phyloP scores from a whole-genome alignment of 2,797 vertebrate species.

The Acanthurus leucopareius region DNA sequence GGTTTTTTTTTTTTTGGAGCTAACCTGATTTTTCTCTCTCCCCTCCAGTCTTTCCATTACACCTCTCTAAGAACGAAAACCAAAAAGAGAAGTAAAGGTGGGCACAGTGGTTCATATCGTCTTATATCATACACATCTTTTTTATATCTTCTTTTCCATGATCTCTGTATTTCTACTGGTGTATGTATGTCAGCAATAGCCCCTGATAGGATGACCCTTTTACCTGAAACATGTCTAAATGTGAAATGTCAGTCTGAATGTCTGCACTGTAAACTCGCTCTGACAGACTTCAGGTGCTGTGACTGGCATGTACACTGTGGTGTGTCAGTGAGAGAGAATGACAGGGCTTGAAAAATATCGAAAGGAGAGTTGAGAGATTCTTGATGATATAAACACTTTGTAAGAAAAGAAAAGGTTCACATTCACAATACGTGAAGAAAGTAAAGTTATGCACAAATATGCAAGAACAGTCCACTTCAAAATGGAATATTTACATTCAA shows the following conservation, averaged over 20 bases:
- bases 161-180: neutral
- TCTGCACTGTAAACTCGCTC: neutral
- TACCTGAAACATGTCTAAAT: neutral
- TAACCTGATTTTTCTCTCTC: constrained; percentile 44
- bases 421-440: constrained; percentile 6
- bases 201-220: neutral
- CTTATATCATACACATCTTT: neutral
- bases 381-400: neutral
- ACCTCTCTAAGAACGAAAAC: constrained; percentile 93
- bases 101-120: neutral
- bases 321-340: constrained; percentile 13
- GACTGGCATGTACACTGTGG: neutral
- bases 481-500: constrained; percentile 1
- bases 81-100: constrained; percentile 95
- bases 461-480: neutral
- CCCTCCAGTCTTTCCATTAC: constrained; percentile 90
- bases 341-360: constrained; percentile 12
- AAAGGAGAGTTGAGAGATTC: neutral
- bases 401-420: neutral
- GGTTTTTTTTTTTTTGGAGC: neutral
- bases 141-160: neutral
- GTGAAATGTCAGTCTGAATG: neutral
- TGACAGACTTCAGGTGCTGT: constrained; percentile 13
- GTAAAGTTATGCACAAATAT: constrained; percentile 6
- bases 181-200: neutral